Percentiles rank a stretch among this genome's conserved stretches.
Evolutionary conservation across 2,797 vertebrate genomes (phyloP).

Genomic region (Dicrostonyx torquatus): DNA sequence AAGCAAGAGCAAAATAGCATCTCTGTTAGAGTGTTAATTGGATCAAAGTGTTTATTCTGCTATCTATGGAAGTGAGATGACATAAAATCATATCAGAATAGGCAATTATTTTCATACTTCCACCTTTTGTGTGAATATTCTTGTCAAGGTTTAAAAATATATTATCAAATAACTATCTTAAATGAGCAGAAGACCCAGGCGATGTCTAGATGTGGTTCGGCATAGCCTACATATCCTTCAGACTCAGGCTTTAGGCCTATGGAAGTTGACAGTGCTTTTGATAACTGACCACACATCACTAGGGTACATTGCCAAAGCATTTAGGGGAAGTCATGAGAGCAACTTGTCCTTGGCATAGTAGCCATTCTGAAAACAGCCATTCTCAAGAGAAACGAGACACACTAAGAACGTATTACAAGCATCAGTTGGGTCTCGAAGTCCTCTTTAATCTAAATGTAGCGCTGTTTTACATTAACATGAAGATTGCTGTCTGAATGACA

Average conservation of each 20-base stretch:
- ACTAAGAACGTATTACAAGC: slow-evolving; percentile 52
- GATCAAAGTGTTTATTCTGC: not conserved
- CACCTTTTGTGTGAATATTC: not conserved
- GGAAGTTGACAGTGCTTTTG: slow-evolving; percentile 63
- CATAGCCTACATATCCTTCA: not conserved
- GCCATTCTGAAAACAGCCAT: slow-evolving; percentile 75
- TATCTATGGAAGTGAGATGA: not conserved
- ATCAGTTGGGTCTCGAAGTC: slow-evolving; percentile 19
- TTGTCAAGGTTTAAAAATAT: not conserved
- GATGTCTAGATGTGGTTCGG: not conserved
- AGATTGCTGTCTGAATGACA: not conserved
- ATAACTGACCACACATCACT: slow-evolving; percentile 69
- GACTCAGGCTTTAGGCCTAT: not conserved
- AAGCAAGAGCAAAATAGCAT: not conserved
- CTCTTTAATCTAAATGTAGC: slow-evolving; percentile 9
- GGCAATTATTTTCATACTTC: slow-evolving; percentile 36
- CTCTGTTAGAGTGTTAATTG: not conserved
- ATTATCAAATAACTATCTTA: not conserved
- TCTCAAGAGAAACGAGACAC: slow-evolving; percentile 65
- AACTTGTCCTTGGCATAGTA: slow-evolving; percentile 74
- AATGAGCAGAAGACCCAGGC: not conserved
- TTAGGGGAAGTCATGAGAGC: slow-evolving; percentile 78
- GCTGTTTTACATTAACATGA: not conserved
- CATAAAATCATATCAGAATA: not conserved
- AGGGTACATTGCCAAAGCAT: slow-evolving; percentile 63